Base-by-base conservation (phyloP, 2,888 invertebrate species). In the Leptothorax acervorum region DNA sequence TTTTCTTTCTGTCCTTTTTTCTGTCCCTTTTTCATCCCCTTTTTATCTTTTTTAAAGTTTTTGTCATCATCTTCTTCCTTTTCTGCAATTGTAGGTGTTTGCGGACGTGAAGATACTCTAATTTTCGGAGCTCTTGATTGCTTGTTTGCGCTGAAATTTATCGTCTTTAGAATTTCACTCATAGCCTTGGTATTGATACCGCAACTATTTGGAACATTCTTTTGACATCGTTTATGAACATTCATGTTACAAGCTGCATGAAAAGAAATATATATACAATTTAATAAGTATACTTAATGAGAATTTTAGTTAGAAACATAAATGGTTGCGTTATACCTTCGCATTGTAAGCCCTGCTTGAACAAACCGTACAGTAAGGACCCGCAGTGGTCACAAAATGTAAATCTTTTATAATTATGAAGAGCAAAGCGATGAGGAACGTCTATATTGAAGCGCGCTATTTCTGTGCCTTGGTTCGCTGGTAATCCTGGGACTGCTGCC, bases 351-450 rank as follows among this genome's bases (percentile, higher is more conserved):
- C 99, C 99, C 96, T 99, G 99, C 95, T 97, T 98, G 95, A 99
- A 97, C 93, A 99, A 97, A 42, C 99, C 99, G 95, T 99, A 99
- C 87, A 99, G 97, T 95, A 99, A 96, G 86, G 99, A 99, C 91
- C 99, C 99, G 95, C 99, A 99, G 95, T 99, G 99, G 96, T 99
- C 99, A 96, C 99, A 99, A 96, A 99, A 99, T 48, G 99, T 99
- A 95, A 99, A 99, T 91, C 99, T 96, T 96, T 99, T 99, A 96
- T 99, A 99, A 92, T 97, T 99, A 96, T 99, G 99, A 93, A 99
- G 98, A 92, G 97, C 97, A 95, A 98, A 99, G 88, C 99, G 97
- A 96, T 99, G 99, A 91, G 99, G 99, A 93, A 99, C 97, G 96
- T 99, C 99, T 93, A 99, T 99, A 95, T 98, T 99, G 96, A 99